Evolutionary conservation across 1,140 invertebrate species (phyloP), one percentile per base, ranked within the genome.

Genomic region (Wiebesia pumilae): DNA sequence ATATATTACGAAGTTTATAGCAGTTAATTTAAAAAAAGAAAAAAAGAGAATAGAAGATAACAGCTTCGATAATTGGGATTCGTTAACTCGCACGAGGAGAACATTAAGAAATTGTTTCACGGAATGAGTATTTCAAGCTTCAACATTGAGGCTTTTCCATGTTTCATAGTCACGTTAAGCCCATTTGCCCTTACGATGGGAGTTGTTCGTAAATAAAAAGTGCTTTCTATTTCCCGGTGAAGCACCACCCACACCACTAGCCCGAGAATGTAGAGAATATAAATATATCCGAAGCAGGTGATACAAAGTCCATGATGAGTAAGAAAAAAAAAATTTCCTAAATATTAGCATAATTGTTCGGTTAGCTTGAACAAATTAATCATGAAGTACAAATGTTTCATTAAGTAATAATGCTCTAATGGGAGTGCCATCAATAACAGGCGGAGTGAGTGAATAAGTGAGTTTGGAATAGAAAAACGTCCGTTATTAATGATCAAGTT

Each of bases 141-240:
- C 73, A 62, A 65, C 78, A 54, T 84, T 69, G 83, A 54, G 40
- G 73, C n/a, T 88, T 88, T 87, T 88, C 79, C 88, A 78, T 58
- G 86, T 88, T 88, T 81, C 27, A 79, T 47, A 87, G 40, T 87
- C 65, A 86, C 83, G 83, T 84, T 78, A 69, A 85, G 77, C 85
- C 88, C 79, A 75, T 80, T 87, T 87, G 81, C 81, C 88, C 84
- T 88, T 89, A 84, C 78, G 78, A 84, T 87, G 65, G 87, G 24
- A 30, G 77, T 43, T 71, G 85, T 69, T 88, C 86, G 85, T 89
- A 89, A 89, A 90, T 89, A 90, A 89, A 88, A 87, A 85, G 81
- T 43, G 84, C 78, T 84, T 84, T 81, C 58, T 33, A 85, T 81
- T 81, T 65, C 27, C 67, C 21, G 65, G 35, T 38, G 38, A 43